Conservation (phyloP, 2,797 vertebrate genomes). For the Hoplostethus mediterraneus region DNA sequence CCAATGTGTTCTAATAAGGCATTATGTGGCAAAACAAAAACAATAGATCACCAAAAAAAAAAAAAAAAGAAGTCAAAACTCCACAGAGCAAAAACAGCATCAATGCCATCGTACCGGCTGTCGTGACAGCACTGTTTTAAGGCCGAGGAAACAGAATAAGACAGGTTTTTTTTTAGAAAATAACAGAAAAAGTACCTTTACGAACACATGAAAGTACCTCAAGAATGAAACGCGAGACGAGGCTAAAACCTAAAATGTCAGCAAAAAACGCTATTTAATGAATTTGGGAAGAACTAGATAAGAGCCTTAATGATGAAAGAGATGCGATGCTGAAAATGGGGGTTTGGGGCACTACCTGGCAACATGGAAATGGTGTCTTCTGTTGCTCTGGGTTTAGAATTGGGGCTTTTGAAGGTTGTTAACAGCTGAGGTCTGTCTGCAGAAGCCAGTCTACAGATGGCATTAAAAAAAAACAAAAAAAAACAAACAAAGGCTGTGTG, state of each 20-base stretch:
- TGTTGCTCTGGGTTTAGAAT: conserved; percentile 29
- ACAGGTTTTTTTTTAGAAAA: neutral
- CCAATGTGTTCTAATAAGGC: conserved; percentile 80
- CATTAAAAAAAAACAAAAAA: neutral
- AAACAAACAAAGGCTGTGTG: neutral
- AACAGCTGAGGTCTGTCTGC: conserved; percentile 20
- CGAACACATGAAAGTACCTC: neutral
- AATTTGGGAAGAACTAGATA: neutral
- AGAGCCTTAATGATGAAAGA: neutral
- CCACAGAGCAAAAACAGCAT: conserved; percentile 51
- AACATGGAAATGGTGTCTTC: conserved; percentile 11
- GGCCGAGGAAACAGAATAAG: conserved; percentile 64
- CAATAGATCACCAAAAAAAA: conserved; percentile 27
- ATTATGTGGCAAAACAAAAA: conserved; percentile 75
- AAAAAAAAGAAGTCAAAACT: conserved; percentile 30
- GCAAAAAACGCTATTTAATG: conserved; percentile 1
- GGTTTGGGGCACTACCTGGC: conserved; percentile 17
- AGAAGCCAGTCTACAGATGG: conserved; percentile 28
- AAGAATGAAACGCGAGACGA: neutral
- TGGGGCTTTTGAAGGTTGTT: conserved; percentile 13
- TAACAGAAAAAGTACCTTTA: neutral
- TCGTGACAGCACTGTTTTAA: conserved; percentile 52
- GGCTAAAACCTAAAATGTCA: conserved; percentile 19
- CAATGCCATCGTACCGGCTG: conserved; percentile 46
- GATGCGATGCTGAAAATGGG: neutral